Conservation (phyloP, 2,113 vertebrate species). For the Platanista minor region DNA sequence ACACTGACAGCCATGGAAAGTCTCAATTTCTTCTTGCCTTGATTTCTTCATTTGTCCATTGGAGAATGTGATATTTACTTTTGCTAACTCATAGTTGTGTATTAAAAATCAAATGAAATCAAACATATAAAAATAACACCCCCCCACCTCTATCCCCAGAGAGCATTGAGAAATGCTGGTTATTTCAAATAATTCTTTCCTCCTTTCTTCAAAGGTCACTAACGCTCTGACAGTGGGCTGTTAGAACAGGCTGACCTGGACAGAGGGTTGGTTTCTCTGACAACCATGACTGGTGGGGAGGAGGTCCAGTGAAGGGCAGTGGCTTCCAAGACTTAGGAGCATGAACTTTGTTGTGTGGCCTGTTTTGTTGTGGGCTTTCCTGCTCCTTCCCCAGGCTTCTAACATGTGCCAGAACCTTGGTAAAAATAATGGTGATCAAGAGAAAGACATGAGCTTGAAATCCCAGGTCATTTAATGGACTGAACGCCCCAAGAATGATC, state of each 20-base stretch:
- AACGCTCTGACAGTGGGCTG: not conserved
- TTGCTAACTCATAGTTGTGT: not conserved
- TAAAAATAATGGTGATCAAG: not conserved
- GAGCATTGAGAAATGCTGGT: not conserved
- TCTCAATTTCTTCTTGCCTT: not conserved
- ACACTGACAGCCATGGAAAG: not conserved
- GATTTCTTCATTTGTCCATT: slow-evolving; percentile 7
- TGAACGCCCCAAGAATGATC: not conserved
- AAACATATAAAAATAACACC: not conserved
- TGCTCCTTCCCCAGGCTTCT: not conserved
- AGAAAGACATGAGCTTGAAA: slow-evolving; percentile 12
- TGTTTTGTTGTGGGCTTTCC: not conserved
- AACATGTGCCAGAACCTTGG: not conserved
- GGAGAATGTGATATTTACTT: not conserved
- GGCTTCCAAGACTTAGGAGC: not conserved
- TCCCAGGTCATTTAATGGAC: not conserved
- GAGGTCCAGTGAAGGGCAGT: not conserved
- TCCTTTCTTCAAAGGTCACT: not conserved
- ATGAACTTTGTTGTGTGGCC: not conserved
- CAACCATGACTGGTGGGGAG: not conserved
- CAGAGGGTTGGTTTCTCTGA: not conserved
- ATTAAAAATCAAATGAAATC: not conserved
- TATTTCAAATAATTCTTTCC: not conserved
- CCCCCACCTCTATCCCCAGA: not conserved
- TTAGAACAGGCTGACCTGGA: not conserved